Evolutionary conservation across 2,797 vertebrate genomes (phyloP).

Genomic region (Sebastes hubbsi): DNA sequence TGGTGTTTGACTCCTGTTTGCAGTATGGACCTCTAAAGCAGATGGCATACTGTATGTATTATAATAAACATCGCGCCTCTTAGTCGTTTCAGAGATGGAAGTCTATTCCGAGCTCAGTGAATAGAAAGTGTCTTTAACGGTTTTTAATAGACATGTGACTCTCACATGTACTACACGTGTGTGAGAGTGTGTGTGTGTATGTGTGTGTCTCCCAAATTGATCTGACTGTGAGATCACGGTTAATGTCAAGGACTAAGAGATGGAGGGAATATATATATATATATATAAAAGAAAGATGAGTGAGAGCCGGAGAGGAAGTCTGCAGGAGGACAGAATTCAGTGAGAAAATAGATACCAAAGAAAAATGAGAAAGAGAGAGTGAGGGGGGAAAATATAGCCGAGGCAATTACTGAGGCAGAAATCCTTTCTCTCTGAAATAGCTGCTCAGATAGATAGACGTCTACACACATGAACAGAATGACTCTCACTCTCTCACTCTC

Average conservation of each 20-base stretch:
- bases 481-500: neutral
- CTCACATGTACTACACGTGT: neutral
- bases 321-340: slow-evolving; percentile 48
- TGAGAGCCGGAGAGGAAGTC: slow-evolving; percentile 33
- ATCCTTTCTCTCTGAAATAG: slow-evolving; percentile 79
- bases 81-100: slow-evolving; percentile 5
- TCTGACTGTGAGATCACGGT: slow-evolving; percentile 37
- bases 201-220: slow-evolving; percentile 38
- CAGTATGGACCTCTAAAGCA: slow-evolving; percentile 13
- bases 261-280: slow-evolving; percentile 31
- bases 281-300: slow-evolving; percentile 33
- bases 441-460: slow-evolving; percentile 72
- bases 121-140: slow-evolving; percentile 40
- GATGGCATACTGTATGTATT: slow-evolving; percentile 7
- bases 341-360: slow-evolving; percentile 61
- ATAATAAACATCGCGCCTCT: slow-evolving; percentile 23
- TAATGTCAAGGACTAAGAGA: slow-evolving; percentile 60
- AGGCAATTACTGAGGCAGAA: slow-evolving; percentile 82
- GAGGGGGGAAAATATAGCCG: slow-evolving; percentile 60
- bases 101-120: slow-evolving; percentile 7
- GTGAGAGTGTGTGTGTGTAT: neutral
- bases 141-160: slow-evolving; percentile 46
- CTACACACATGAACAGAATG: slow-evolving; percentile 47
- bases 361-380: slow-evolving; percentile 56
- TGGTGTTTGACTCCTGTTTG: slow-evolving; percentile 29